Conservation (phyloP, 2,113 vertebrate species). For the Brachypodius melanocephalos region DNA sequence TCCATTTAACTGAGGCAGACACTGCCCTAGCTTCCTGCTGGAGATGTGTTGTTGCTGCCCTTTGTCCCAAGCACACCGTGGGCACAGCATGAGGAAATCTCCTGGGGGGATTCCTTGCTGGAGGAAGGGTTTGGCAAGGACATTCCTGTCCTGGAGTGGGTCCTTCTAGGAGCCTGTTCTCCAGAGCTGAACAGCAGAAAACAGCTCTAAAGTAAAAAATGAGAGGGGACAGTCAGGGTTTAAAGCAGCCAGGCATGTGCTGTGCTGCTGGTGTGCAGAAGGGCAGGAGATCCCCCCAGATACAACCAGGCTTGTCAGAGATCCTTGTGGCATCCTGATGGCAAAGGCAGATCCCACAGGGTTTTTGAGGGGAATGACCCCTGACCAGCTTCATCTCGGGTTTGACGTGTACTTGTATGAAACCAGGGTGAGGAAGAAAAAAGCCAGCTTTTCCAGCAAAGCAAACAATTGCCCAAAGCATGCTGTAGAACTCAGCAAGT, state of each 20-base stretch:
- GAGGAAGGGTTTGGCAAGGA: background rate
- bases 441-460: background rate
- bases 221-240: background rate
- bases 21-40: rapidly evolving
- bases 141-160: rapidly evolving
- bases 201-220: background rate
- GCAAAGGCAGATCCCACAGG: background rate
- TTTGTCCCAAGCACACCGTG: background rate
- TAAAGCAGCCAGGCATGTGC: background rate
- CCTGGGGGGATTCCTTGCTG: background rate
- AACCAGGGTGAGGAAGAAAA: background rate
- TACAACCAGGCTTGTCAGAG: background rate
- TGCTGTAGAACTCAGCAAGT: background rate
- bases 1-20: background rate
- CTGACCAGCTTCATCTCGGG: rapidly evolving
- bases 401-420: background rate
- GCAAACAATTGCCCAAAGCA: background rate
- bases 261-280: background rate
- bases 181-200: background rate
- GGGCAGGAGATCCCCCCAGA: background rate
- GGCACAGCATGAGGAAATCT: background rate
- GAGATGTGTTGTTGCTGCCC: background rate
- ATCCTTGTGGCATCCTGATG: background rate
- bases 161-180: background rate
- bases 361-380: background rate